phyloP scores from a whole-genome alignment of 2,888 invertebrate species.

The Drosophila testacea region DNA sequence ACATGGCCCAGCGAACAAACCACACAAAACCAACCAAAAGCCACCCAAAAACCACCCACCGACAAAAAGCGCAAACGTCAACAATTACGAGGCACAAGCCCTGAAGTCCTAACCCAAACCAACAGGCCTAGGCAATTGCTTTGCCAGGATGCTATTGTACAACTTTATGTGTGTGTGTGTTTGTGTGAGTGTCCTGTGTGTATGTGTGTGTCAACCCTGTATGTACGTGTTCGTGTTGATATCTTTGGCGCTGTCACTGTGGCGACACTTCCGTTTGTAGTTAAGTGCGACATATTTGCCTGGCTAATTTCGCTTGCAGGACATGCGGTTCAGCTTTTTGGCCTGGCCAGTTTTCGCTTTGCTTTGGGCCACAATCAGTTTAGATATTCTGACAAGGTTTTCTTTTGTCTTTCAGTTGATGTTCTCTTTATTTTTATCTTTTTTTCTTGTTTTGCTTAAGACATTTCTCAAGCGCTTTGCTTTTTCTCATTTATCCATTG shows the following conservation, averaged over 20 bases:
- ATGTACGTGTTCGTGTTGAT: slow-evolving; percentile 45
- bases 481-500: slow-evolving; percentile 44
- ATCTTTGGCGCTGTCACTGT: slow-evolving; percentile 43
- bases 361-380: slow-evolving; percentile 26
- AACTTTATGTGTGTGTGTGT: slow-evolving; percentile 15
- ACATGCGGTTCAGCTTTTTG: slow-evolving; percentile 58
- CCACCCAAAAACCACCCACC: slow-evolving; percentile 14
- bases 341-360: slow-evolving; percentile 17
- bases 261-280: slow-evolving; percentile 70
- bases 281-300: slow-evolving; percentile 81
- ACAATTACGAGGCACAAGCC: slow-evolving; percentile 65
- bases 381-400: slow-evolving; percentile 28
- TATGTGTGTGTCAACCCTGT: slow-evolving; percentile 14
- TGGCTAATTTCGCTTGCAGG: slow-evolving; percentile 75
- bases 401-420: slow-evolving; percentile 2
- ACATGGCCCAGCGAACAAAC: slow-evolving; percentile 35
- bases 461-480: slow-evolving; percentile 27
- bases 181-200: slow-evolving; percentile 31
- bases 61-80: slow-evolving; percentile 76
- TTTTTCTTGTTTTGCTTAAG: background rate
- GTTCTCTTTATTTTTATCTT: background rate
- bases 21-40: background rate
- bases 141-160: slow-evolving; percentile 30
- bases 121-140: slow-evolving; percentile 66
- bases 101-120: slow-evolving; percentile 2